These are phyloP conservation scores for Ploceus nigricollis DNA, from an alignment of 2,113 vertebrate species.

Conservation along the genomic window DNA sequence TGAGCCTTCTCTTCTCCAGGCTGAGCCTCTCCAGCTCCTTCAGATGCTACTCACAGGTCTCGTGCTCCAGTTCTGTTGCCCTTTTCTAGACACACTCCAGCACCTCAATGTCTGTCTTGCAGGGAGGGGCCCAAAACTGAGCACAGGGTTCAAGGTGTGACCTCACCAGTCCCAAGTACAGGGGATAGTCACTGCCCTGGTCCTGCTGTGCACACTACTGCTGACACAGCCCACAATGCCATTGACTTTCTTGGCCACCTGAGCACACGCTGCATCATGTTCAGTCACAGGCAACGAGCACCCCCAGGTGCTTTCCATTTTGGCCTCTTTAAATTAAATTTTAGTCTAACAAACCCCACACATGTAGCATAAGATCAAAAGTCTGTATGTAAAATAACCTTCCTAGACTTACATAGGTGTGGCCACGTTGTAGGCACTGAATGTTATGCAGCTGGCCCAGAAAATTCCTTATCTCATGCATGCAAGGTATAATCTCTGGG, in stretches of 20 bases:
- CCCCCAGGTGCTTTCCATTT: neutral
- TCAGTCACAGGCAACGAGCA: neutral
- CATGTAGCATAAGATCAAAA: neutral
- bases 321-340: neutral
- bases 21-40: neutral
- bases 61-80: neutral
- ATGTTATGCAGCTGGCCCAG: neutral
- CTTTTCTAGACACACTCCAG: neutral
- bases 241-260: neutral
- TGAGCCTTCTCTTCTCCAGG: neutral
- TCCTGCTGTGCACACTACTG: neutral
- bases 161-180: neutral
- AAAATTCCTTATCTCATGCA: neutral
- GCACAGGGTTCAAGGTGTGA: neutral
- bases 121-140: neutral
- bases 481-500: neutral
- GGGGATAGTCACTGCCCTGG: neutral
- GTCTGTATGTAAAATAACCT: neutral
- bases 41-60: neutral
- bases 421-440: neutral
- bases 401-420: neutral
- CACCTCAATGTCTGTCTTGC: neutral
- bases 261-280: neutral
- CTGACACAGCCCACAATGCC: neutral
- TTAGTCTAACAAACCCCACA: neutral